Conservation (phyloP, 1,140 invertebrate species). For the honey bee (Apis mellifera) region DNA sequence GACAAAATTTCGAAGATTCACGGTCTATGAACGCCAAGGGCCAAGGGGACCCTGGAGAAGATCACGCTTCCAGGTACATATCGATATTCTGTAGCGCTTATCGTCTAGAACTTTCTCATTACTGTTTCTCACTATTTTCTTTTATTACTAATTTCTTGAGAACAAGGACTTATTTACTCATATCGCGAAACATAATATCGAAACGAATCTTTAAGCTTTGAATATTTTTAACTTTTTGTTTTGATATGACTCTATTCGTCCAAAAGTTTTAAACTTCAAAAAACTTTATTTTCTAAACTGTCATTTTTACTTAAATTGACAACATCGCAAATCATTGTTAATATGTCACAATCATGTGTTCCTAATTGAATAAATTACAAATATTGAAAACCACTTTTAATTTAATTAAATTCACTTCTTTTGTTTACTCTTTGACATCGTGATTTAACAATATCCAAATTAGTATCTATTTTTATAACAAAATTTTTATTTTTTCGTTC, state of each 20-base stretch:
- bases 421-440: not conserved
- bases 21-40: conserved; percentile 80
- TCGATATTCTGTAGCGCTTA: not conserved
- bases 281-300: conserved; percentile 21
- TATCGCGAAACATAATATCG: conserved; percentile 41
- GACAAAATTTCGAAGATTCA: conserved; percentile 73
- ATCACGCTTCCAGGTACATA: conserved; percentile 78
- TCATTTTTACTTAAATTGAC: conserved; percentile 35
- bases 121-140: not conserved
- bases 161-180: not conserved
- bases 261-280: not conserved
- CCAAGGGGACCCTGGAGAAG: conserved; percentile 81
- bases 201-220: not conserved
- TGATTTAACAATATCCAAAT: not conserved
- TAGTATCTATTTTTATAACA: too few relatives aligned
- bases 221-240: conserved; percentile 64
- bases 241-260: conserved; percentile 53
- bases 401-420: not conserved
- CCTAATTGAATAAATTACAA: conserved; percentile 21
- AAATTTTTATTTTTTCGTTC: not conserved
- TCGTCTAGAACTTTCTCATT: conserved; percentile 11
- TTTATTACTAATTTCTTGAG: too few relatives aligned
- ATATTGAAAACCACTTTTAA: not conserved
- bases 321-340: conserved; percentile 21
- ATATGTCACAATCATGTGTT: conserved; percentile 37